Evolutionary conservation across 2,113 vertebrate species (phyloP), one percentile per base, ranked within the genome.

Genomic region (Carollia perspicillata): DNA sequence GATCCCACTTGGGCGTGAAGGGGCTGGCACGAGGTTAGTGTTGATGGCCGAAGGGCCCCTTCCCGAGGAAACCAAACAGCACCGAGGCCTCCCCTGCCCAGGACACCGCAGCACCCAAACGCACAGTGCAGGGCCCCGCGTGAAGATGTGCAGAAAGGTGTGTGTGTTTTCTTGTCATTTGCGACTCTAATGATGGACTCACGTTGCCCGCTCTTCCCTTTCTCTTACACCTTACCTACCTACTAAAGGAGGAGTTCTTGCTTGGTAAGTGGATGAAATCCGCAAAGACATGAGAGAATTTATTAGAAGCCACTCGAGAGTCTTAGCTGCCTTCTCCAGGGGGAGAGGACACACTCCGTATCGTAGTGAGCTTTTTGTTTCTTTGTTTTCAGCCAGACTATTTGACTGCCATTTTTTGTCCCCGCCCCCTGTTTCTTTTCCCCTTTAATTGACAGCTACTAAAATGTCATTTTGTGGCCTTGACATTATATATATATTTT

Each of bases 241-340:
- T 99, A 99, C 99, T 99, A 99, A 99, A 99, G 99, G 99, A 99
- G 99, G 99, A 99, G 99, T 99, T 99, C 99, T 99, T 99, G 99
- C 99, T 99, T 99, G 99, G 99, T 99, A 99, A 99, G 99, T 99
- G 99, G 99, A 99, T 99, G 98, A 99, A 98, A 99, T 99, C 99
- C 98, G 99, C 99, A 97, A 98, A 99, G 99, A 99, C 99, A 98
- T 98, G 97, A 99, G 99, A 99, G 99, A 98, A 98, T 99, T 99
- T 99, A 98, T 99, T 99, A 99, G 99, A 99, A 99, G 99, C 99
- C 98, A 99, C 99, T 98, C 97, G 97, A 99, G 99, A 85, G 97
- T 98, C 98, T 98, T 98, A 99, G 98, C 98, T 99, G 98, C 98
- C 98, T 99, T 98, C 98, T 98, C 95, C 98, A 98, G 97, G 98